phyloP scores from a whole-genome alignment of 2,888 invertebrate species.

The Hirtodrosophila alboralis region DNA sequence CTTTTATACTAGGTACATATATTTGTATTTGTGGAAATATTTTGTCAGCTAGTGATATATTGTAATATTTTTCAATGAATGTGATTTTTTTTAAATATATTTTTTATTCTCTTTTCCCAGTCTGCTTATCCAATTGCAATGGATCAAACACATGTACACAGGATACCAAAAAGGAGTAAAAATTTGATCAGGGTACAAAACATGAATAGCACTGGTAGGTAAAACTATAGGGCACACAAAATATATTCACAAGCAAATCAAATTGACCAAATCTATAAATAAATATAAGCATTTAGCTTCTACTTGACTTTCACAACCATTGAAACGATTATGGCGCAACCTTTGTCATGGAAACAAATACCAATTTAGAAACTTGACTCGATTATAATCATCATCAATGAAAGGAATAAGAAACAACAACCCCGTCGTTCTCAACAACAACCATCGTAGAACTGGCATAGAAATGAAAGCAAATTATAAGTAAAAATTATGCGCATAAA shows the following conservation, averaged over 20 bases:
- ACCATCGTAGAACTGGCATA: conserved; percentile 1
- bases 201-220: neutral
- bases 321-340: conserved; percentile 55
- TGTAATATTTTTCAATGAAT: too few species aligned
- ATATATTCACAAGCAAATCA: conserved; percentile 12
- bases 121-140: too few species aligned
- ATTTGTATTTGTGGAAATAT: too few species aligned
- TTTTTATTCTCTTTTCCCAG: too few species aligned
- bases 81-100: too few species aligned
- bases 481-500: conserved; percentile 76
- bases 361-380: conserved; percentile 43
- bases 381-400: conserved; percentile 49
- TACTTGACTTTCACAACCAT: conserved; percentile 32
- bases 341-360: conserved; percentile 64
- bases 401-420: conserved; percentile 22
- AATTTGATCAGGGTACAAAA: neutral
- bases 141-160: too few species aligned
- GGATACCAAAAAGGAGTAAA: too few species aligned
- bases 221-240: neutral
- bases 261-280: conserved; percentile 52
- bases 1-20: too few species aligned
- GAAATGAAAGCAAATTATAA: conserved; percentile 55
- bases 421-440: conserved; percentile 12
- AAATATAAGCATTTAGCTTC: conserved; percentile 44
- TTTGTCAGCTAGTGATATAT: too few species aligned